Evolutionary conservation across 2,888 invertebrate genomes (phyloP), one percentile per base, ranked within the genome.

Genomic region (Amphimallon solstitiale): DNA sequence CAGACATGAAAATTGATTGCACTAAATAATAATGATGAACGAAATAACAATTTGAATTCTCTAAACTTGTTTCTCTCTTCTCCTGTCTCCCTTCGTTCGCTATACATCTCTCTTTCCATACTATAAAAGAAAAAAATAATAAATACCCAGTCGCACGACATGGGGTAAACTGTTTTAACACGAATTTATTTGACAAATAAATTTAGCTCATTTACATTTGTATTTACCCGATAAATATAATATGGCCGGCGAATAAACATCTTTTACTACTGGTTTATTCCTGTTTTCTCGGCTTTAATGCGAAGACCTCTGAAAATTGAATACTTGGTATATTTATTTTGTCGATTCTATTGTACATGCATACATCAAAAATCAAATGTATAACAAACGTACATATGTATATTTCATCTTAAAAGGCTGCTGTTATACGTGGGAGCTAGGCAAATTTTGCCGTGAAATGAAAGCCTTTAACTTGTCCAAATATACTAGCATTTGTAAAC

Each of bases 131-230:
- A 37, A 56, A 61, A 48, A 48, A 35, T 35, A 23, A 23, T 48
- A 63, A 66, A 15, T 56, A 59, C 35, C 63, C 48, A 38, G 56
- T 56, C 52, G 56, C 38, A 43, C 48, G 40, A 56, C 66, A 63
- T 63, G 66, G 66, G 66, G 66, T 67, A 67, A 67, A 67, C 66
- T 67, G 66, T 67, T 67, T 67, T 67, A 67, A 59, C 65, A 69
- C 65, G 68, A 72, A 72, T 72, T 70, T 70, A 68, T 72, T 72
- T 70, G 70, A 70, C 71, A 71, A 71, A 71, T 71, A 71, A 71
- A 71, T 70, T 71, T 68, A 54, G 63, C 62, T 70, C 66, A 67
- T 63, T 67, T 67, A 56, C 66, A 67, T 67, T 67, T 52, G 66
- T 48, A 63, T 67, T 63, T 67, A 34, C 46, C 56, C 63, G 59